Conservation (phyloP, 1,140 invertebrate genomes). For the Acyrthosiphon pisum region DNA sequence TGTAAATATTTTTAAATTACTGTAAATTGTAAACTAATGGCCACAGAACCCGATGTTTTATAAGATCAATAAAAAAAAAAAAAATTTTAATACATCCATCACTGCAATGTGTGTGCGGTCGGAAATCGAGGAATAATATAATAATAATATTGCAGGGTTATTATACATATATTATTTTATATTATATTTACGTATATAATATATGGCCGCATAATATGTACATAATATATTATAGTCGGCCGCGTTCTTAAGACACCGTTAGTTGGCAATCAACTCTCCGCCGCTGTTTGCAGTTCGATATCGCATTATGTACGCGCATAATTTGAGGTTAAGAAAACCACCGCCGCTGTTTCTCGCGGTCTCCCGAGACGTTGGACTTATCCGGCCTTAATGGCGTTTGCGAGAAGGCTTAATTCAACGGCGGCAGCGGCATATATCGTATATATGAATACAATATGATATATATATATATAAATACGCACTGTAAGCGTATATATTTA, state of each 20-base stretch:
- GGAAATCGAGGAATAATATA: not conserved
- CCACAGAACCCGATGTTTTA: too few relatives aligned
- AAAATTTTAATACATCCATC: not conserved
- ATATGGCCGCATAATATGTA: not conserved
- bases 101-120: not conserved
- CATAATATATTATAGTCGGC: not conserved
- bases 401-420: slow-evolving; percentile 11
- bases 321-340: slow-evolving; percentile 3
- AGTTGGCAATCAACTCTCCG: not conserved
- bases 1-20: too few relatives aligned
- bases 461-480: not conserved
- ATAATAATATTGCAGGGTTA: not conserved
- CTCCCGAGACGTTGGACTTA: slow-evolving; percentile 48
- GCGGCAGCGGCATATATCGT: not conserved
- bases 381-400: slow-evolving; percentile 38
- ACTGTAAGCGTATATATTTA: not conserved
- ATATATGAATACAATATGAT: too few relatives aligned
- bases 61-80: too few relatives aligned
- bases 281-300: slow-evolving; percentile 32
- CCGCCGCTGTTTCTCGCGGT: not conserved
- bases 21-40: too few relatives aligned
- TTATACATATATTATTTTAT: not conserved
- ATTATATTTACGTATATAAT: not conserved
- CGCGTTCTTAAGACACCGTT: not conserved
- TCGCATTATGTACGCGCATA: slow-evolving; percentile 24